Evolutionary conservation across 1,140 invertebrate species (phyloP), one percentile per base, ranked within the genome.

Genomic region (Aphelenchoides avenae): DNA sequence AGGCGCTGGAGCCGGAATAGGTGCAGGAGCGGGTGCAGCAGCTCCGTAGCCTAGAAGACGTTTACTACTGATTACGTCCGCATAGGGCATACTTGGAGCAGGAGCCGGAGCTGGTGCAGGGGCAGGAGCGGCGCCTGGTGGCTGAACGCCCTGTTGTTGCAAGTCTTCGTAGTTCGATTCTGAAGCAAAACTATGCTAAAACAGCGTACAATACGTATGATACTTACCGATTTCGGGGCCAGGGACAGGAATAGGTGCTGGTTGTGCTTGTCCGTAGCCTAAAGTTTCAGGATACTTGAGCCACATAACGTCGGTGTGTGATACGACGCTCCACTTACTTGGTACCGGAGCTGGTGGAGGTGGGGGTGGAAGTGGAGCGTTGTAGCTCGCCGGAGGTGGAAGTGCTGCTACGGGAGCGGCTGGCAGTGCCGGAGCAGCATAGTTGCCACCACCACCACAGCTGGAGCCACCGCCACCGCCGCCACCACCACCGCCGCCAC

Each of bases 301-400:
- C n/a, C n/a, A n/a, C n/a, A n/a, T n/a, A n/a, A n/a, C n/a, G n/a
- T n/a, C n/a, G n/a, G n/a, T n/a, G n/a, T n/a, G n/a, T n/a, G n/a
- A n/a, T n/a, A n/a, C n/a, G n/a, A n/a, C n/a, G n/a, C n/a, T n/a
- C n/a, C n/a, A n/a, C n/a, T n/a, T n/a, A n/a, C n/a, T n/a, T n/a
- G n/a, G n/a, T n/a, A n/a, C n/a, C n/a, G n/a, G n/a, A n/a, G n/a
- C n/a, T n/a, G n/a, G n/a, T n/a, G n/a, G n/a, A n/a, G 39, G 39
- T 41, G 48, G 48, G 22, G 20, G 51, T 46, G 43, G 43, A 39
- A 49, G 50, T 26, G 50, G 37, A 26, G 24, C 11, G 37, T 43
- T 20, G 5, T 36, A 7, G 37, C 9, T 6, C 20, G 51, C 9
- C 50, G 44, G 44, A n/a, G 22, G 37, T 11, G 50, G 11, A 18